These are phyloP conservation scores for Stenurella melanura DNA, from an alignment of 2,888 invertebrate species.

Conservation along the genomic window DNA sequence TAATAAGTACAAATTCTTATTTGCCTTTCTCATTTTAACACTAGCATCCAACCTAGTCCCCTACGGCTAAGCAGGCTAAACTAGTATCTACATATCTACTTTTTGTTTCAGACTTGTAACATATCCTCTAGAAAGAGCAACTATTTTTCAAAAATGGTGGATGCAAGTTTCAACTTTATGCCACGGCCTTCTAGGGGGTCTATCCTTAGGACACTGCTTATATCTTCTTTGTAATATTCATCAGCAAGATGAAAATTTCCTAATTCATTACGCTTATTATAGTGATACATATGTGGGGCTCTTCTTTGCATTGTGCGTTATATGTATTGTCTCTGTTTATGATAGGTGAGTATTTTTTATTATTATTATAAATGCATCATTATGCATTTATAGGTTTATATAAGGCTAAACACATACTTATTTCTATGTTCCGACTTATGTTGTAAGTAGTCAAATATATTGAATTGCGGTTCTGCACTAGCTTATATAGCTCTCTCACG, in stretches of 20 bases:
- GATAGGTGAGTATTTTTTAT: conserved; percentile 77
- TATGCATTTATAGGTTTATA: neutral
- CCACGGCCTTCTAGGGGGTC: conserved; percentile 78
- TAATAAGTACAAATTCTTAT: too few species aligned
- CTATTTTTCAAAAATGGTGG: conserved; percentile 76
- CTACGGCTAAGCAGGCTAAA: too few species aligned
- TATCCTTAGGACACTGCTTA: conserved; percentile 77
- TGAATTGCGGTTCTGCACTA: too few species aligned
- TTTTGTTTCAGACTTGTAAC: conserved; percentile 54
- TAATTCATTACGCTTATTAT: conserved; percentile 69
- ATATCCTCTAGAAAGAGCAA: conserved; percentile 75
- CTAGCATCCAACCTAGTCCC: too few species aligned
- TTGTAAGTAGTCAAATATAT: too few species aligned
- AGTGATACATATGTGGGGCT: conserved; percentile 71
- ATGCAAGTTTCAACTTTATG: conserved; percentile 75
- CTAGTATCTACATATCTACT: conserved; percentile 8
- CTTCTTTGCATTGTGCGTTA: conserved; percentile 77
- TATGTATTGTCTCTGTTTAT: conserved; percentile 77
- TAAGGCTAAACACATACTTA: too few species aligned
- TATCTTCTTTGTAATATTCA: conserved; percentile 75
- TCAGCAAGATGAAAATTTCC: conserved; percentile 67
- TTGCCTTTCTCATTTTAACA: too few species aligned
- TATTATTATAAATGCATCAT: too few species aligned
- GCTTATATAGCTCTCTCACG: too few species aligned
- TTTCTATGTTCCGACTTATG: too few species aligned